Evolutionary conservation across 2,888 invertebrate genomes (phyloP), one percentile per base, ranked within the genome.

Genomic region (Antheraea yamamai): DNA sequence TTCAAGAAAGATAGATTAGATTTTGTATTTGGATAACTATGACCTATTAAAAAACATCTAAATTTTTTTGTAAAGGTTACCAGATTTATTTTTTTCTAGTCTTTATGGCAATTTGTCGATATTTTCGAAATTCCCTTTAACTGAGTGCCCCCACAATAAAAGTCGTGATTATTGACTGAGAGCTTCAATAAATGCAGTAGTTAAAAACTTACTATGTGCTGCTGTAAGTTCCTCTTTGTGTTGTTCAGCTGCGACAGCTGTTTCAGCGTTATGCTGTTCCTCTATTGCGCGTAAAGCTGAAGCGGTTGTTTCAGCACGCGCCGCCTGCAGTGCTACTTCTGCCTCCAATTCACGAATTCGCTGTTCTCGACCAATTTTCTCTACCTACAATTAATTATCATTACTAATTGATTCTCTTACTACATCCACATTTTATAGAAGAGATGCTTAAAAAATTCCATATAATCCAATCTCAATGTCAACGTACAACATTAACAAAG

Each of bases 311-410:
- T 93, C 94, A 0, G 92, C 91, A 14, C 93, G 90, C 4, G 89
- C 91, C 12, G 80, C 79, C 76, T 92, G 91, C 64, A 93, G 84
- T 70, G 89, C 91, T 66, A 90, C 82, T 76, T 95, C 94, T 14
- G 91, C 90, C 79, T 95, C 93, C 47, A 95, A 80, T 35, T 92
- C 89, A 52, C 90, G 89, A 79, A 96, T 95, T 84, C 95, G 95
- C 86, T 95, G 95, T 81, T 94, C 93, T 79, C 95, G 94, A 47
- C 87, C 86, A 78, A 92, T 88, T 81, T 90, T 92, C 78, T 94
- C 93, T 83, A 87, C 83, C 93, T 94, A 75, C 39, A 75, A 72
- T 26, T 58, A 23, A 55, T 47, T 64, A 7, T n/a, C 4, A 16
- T 66, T 66, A 16, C 14, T 61, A n/a, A 20, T 26, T 30, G 26